Percentiles rank a stretch among this genome's conserved stretches.
These are phyloP conservation scores for Trachelipus rathkii DNA, from an alignment of 1,140 invertebrate species.

Conservation along the genomic window DNA sequence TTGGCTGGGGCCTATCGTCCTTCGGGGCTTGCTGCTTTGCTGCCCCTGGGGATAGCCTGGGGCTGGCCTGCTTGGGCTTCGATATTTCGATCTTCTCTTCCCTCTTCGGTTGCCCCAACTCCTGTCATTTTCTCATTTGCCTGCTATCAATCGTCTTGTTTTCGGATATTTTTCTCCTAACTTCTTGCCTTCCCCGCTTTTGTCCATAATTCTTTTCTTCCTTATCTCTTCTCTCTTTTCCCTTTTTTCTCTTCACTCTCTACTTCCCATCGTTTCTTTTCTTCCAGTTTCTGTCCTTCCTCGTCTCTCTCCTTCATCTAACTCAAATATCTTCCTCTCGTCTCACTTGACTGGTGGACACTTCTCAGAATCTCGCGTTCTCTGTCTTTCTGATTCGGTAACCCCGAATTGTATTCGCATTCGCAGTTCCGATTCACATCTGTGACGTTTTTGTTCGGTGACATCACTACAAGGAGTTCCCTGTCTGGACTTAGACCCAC, in stretches of 20 bases:
- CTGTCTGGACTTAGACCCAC: conserved; percentile 37
- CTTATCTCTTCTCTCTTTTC: conserved; percentile 32
- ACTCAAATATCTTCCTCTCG: conserved; percentile 26
- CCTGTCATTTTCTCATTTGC: too few relatives aligned
- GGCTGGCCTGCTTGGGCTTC: too few relatives aligned
- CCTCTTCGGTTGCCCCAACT: too few relatives aligned
- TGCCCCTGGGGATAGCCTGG: too few relatives aligned
- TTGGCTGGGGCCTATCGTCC: too few relatives aligned
- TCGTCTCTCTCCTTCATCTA: too few relatives aligned
- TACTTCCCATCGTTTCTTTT: too few relatives aligned
- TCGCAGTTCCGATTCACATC: too few relatives aligned
- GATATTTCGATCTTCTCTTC: conserved; percentile 32
- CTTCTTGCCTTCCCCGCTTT: background rate
- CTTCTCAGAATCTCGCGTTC: background rate
- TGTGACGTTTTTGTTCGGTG: conserved; percentile 30
- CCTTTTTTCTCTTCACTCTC: conserved; percentile 35
- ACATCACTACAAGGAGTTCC: conserved; percentile 35
- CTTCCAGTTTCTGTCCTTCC: too few relatives aligned
- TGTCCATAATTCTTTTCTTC: conserved; percentile 28
- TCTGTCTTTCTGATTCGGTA: conserved; percentile 14
- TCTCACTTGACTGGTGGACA: background rate
- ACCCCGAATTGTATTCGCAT: too few relatives aligned
- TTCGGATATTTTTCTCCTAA: background rate
- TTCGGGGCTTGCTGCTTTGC: too few relatives aligned
- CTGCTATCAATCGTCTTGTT: conserved; percentile 23